Evolutionary conservation across 2,113 vertebrate species (phyloP).

Genomic region (Spizaetus ornatus): DNA sequence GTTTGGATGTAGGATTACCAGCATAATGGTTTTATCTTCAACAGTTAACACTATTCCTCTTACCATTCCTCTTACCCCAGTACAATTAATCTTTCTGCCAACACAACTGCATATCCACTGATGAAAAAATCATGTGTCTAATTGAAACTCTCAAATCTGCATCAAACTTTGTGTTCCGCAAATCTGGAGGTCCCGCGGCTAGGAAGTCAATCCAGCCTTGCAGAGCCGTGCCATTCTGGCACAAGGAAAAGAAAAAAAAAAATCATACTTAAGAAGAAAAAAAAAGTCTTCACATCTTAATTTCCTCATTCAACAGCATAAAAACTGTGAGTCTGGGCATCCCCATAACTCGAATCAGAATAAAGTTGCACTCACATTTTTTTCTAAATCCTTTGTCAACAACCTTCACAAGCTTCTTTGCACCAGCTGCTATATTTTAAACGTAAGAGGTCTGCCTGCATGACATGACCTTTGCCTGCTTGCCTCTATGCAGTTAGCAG

Average conservation of each 20-base stretch:
- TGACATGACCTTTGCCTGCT: slow-evolving; percentile 63
- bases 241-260: neutral
- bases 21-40: neutral
- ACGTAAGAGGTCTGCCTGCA: slow-evolving; percentile 74
- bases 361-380: slow-evolving; percentile 64
- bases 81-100: neutral
- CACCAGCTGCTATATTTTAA: slow-evolving; percentile 78
- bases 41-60: neutral
- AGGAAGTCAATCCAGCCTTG: neutral
- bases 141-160: neutral
- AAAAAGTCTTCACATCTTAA: neutral
- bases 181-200: neutral
- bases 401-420: slow-evolving; percentile 54
- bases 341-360: slow-evolving; percentile 16
- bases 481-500: slow-evolving; percentile 81
- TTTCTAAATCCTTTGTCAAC: slow-evolving; percentile 49
- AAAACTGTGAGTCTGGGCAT: neutral
- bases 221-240: neutral
- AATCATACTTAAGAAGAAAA: neutral
- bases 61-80: neutral
- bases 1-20: neutral
- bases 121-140: neutral
- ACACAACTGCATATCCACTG: neutral
- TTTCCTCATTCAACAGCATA: neutral
- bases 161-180: neutral